Conservation (phyloP, 2,113 vertebrate genomes). For the Hippocampus barbouri region DNA sequence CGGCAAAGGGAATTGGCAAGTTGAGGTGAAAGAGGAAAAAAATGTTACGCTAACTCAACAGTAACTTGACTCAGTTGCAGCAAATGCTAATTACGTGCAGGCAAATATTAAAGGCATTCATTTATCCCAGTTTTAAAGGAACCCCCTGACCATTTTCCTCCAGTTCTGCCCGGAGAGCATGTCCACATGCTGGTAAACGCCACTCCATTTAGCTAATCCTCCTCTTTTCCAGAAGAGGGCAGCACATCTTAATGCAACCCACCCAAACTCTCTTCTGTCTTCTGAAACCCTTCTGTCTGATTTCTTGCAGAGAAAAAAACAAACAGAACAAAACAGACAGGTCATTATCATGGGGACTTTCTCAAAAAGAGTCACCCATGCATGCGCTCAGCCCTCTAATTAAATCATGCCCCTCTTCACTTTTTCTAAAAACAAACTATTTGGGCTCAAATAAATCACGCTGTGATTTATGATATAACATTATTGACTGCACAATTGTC, state of each 20-base stretch:
- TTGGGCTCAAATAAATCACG: slow-evolving; percentile 24
- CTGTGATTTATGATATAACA: slow-evolving; percentile 35
- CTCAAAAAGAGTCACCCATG: slow-evolving; percentile 3
- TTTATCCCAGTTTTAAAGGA: no score
- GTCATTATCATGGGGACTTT: slow-evolving; percentile 6
- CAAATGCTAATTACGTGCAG: not conserved
- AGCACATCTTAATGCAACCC: slow-evolving; percentile 58
- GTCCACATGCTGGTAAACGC: not conserved
- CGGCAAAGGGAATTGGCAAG: slow-evolving; percentile 20
- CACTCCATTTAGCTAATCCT: not conserved
- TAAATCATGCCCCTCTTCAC: slow-evolving; percentile 13
- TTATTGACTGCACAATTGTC: slow-evolving; percentile 42
- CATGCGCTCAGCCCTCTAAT: slow-evolving; percentile 33
- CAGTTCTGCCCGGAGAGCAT: not conserved
- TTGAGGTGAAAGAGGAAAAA: not conserved
- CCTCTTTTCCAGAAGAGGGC: slow-evolving; percentile 62
- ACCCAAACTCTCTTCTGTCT: not conserved
- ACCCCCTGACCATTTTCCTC: not conserved
- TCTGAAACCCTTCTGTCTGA: slow-evolving; percentile 6
- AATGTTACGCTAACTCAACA: no score
- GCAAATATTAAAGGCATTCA: not conserved
- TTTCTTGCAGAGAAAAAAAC: slow-evolving; percentile 5
- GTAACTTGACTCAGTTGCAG: not conserved
- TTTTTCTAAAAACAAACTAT: slow-evolving; percentile 25
- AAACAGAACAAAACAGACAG: slow-evolving; percentile 4